phyloP scores from a whole-genome alignment of 1,140 invertebrate genomes.

The Adoxophyes honmai region DNA sequence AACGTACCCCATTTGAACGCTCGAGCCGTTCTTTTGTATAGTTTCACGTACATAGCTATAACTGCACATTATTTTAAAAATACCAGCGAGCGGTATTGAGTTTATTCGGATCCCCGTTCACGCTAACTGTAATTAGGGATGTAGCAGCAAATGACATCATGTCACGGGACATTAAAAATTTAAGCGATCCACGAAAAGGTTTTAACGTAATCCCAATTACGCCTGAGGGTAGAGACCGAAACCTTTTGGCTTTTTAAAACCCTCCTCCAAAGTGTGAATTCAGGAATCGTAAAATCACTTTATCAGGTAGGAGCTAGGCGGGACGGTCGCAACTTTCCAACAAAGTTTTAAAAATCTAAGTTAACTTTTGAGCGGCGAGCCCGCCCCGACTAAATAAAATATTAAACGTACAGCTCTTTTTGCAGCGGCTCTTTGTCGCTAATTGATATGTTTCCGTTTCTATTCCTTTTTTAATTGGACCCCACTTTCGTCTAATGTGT shows the following conservation, averaged over 20 bases:
- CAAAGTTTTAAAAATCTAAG: conserved; percentile 74
- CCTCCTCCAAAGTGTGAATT: conserved; percentile 69
- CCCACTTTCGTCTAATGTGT: no score
- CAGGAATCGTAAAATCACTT: conserved; percentile 69
- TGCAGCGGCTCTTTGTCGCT: conserved; percentile 34
- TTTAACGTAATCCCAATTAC: conserved; percentile 54
- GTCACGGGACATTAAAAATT: conserved; percentile 43
- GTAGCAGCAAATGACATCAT: conserved; percentile 21
- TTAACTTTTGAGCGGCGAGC: conserved; percentile 51
- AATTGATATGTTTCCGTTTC: conserved; percentile 66
- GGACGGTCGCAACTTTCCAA: conserved; percentile 49
- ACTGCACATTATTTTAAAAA: neutral
- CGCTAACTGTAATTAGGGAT: conserved; percentile 4
- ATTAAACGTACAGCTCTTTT: conserved; percentile 53
- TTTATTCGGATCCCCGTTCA: neutral
- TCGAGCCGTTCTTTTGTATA: conserved; percentile 34
- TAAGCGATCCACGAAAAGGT: conserved; percentile 36
- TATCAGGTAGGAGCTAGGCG: conserved; percentile 59
- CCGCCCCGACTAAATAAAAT: conserved; percentile 54
- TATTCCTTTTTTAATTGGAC: conserved; percentile 29
- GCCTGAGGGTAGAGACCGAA: conserved; percentile 34
- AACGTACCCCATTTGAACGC: conserved; percentile 34
- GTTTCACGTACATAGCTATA: conserved; percentile 19
- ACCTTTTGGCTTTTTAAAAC: conserved; percentile 63
- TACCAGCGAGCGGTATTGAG: no score